Base-by-base conservation (phyloP, 2,888 invertebrate genomes). In the Hydrotaea cyrtoneurina region DNA sequence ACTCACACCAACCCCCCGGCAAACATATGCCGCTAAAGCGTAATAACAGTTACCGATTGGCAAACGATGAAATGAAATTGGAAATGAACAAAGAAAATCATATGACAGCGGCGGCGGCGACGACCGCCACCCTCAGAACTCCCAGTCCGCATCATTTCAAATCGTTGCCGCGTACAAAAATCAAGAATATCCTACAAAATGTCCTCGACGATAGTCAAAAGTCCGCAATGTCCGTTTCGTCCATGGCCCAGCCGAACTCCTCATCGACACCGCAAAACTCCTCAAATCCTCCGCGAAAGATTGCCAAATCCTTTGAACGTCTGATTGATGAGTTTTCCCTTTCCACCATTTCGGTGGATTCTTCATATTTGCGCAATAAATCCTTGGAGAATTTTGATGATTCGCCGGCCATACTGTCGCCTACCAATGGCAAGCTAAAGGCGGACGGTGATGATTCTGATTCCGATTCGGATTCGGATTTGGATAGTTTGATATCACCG, bases 21-120 rank as follows among this genome's bases (percentile, higher is more conserved):
- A 93, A 93, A 46, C 90, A 89, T 62, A 87, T 88, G 62, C 90
- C 90, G 43, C 87, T 97, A 66, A 96, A 96, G 92, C 95, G 97
- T 83, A 96, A 96, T 91, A 96, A 97, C 91, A 97, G 97, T 92
- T 97, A 97, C 91, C 95, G 96, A 86, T 94, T 96, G 92, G 97
- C 97, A 17, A 97, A 97, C 92, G 91, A 90, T 69, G 91, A 90
- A 79, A 86, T 91, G 26, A 90, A 91, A 87, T 88, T 95, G 94
- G 87, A 95, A 95, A 88, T 89, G 88, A 91, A 91, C 83, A 91
- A 89, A 86, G 91, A 91, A 87, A 91, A 89, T 80, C 87, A 88
- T 83, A 86, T 86, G 19, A 17, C 62, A 8, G 17, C 62, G 31
- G 5, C n/a, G 0, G 3, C 31, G 31, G 31, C 31, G 7, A 31